These are phyloP conservation scores for Fundulus diaphanus DNA, from an alignment of 2,797 vertebrate genomes.

Conservation along the genomic window DNA sequence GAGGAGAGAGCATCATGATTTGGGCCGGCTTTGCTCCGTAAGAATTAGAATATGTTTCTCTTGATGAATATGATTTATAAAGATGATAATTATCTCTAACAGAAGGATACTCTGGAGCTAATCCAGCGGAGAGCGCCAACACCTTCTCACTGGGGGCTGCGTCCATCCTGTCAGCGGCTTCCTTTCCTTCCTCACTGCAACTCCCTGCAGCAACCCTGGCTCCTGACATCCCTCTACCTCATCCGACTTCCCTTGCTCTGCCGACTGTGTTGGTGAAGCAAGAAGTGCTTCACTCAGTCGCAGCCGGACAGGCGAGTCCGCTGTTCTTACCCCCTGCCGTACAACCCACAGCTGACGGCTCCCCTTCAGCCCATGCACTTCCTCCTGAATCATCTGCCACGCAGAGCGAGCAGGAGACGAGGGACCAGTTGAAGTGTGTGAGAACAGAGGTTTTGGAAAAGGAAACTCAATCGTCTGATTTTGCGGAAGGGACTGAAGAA, in stretches of 20 bases:
- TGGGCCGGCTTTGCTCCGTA: background rate
- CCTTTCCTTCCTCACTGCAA: constrained; percentile 15
- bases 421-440: background rate
- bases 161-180: constrained; percentile 5
- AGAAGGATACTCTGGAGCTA: constrained; percentile 37
- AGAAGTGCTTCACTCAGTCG: background rate
- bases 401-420: background rate
- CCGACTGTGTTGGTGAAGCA: constrained; percentile 21
- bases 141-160: constrained; percentile 1
- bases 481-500: background rate
- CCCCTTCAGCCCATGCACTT: background rate
- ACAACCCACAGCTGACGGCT: constrained; percentile 24
- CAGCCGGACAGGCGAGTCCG: constrained; percentile 58
- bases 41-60: background rate
- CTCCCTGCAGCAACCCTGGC: background rate
- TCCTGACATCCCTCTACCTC: constrained; percentile 1
- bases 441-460: background rate
- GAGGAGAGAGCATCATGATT: background rate
- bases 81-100: constrained; percentile 14
- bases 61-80: background rate
- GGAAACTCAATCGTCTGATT: background rate
- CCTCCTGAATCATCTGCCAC: constrained; percentile 8
- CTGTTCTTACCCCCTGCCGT: constrained; percentile 2
- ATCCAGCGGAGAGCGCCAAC: constrained; percentile 7
- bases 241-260: background rate